These are phyloP conservation scores for Dasyurus viverrinus DNA, from an alignment of 2,113 vertebrate genomes.

Conservation along the genomic window DNA sequence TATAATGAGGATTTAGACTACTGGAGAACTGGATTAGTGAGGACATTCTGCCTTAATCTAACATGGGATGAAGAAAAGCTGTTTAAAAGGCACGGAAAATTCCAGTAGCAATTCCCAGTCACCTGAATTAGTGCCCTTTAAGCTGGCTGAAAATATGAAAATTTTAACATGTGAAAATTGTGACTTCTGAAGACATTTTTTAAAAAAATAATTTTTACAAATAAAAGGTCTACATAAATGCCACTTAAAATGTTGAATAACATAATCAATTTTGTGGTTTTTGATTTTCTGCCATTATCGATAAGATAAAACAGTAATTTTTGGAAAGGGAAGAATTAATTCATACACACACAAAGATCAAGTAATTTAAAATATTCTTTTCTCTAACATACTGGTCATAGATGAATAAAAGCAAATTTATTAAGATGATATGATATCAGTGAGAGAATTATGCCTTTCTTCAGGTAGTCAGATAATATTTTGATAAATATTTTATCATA, in stretches of 20 bases:
- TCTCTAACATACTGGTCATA: no score
- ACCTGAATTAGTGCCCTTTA: not conserved
- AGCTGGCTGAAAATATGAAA: not conserved
- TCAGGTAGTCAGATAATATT: not conserved
- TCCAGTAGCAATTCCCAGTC: no score
- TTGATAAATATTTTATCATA: not conserved
- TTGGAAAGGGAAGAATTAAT: no score
- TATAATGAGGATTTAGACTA: no score
- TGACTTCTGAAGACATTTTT: constrained; percentile 34
- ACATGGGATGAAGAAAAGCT: no score
- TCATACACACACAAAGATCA: no score
- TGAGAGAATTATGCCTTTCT: constrained; percentile 12
- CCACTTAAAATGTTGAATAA: not conserved
- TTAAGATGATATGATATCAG: not conserved
- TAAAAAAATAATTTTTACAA: not conserved
- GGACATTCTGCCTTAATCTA: no score
- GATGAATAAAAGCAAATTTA: not conserved
- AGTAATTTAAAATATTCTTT: no score
- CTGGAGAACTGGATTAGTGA: no score
- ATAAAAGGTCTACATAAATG: constrained; percentile 9
- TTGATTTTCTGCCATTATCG: no score
- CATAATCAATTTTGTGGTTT: not conserved
- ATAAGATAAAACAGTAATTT: no score
- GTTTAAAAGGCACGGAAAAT: no score
- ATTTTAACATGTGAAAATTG: constrained; percentile 17